Percentiles rank a stretch among this genome's conserved stretches.
Conservation (phyloP, 1,140 invertebrate genomes). For the Aphis gossypii region DNA sequence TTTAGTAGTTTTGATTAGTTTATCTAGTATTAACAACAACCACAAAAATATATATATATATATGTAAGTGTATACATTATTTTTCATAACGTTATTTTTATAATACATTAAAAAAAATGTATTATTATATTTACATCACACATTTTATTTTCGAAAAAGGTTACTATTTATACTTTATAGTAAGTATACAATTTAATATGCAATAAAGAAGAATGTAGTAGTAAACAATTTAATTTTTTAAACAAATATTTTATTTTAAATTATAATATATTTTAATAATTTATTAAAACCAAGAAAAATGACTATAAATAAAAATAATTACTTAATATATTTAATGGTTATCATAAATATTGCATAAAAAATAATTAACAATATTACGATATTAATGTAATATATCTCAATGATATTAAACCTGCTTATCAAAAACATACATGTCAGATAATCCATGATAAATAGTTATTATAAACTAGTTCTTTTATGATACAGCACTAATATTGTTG, state of each 20-base stretch:
- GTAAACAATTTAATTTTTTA: not conserved
- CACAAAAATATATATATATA: too few species aligned
- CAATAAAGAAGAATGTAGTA: not conserved
- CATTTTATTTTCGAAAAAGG: not conserved
- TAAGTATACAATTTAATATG: not conserved
- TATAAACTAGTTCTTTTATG: not conserved
- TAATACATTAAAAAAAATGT: not conserved
- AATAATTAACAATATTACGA: too few species aligned
- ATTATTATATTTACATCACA: not conserved
- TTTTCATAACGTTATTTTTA: not conserved
- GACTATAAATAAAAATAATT: not conserved
- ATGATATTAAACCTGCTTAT: not conserved
- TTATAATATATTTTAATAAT: not conserved
- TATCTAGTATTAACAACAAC: not conserved
- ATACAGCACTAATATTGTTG: not conserved
- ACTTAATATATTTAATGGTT: not conserved
- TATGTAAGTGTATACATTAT: not conserved
- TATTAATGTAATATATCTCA: too few species aligned
- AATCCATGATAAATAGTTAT: not conserved
- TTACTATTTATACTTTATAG: not conserved
- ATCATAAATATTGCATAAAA: not conserved
- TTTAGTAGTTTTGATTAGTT: not conserved
- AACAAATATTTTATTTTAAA: not conserved
- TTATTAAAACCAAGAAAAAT: not conserved
- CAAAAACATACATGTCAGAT: not conserved